Evolutionary conservation across 2,113 vertebrate species (phyloP), one percentile per base, ranked within the genome.

Genomic region (Triplophysa dalaica): DNA sequence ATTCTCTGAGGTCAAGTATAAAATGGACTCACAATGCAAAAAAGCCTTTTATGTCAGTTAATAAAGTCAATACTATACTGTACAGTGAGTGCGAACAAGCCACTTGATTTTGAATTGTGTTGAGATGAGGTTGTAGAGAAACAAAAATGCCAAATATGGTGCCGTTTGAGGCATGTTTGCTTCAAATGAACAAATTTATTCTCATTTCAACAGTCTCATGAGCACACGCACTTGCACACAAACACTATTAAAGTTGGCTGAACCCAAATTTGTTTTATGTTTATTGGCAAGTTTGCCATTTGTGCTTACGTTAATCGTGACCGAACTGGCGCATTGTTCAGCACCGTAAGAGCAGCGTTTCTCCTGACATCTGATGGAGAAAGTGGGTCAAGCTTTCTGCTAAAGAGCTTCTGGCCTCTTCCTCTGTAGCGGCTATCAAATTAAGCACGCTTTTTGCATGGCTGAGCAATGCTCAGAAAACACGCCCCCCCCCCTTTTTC

Each of bases 361-460:
- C 81, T 82, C 81, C 73, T 84, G 86, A 92, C 91, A 94, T 95
- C 90, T 92, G 93, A 93, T 85, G 84, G 91, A 87, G 92, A 95
- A 98, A 96, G 91, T 97, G 93, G 96, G 96, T 97, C 97, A 98
- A 90, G 91, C 87, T 92, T 90, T 90, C 86, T 84, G 84, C 92
- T 93, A 93, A 93, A 88, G 88, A 72, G 93, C 94, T 93, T 88
- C 90, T 89, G 93, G 94, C 94, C 92, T 91, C 89, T 89, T 94
- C 93, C 92, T 94, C 93, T 94, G 93, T 93, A 94, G 93, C 90
- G 86, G 86, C 92, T 92, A 93, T 95, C 96, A 95, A 93, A 96
- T 97, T 97, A 96, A 94, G 92, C 92, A 93, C 91, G 94, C 95
- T 96, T 96, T 93, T 95, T 70, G 94, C 94, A 93, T 89, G 89